Percentiles rank a stretch among this genome's conserved stretches.
Evolutionary conservation across 2,113 vertebrate species (phyloP).

Genomic region (Ibidorhyncha struthersii): DNA sequence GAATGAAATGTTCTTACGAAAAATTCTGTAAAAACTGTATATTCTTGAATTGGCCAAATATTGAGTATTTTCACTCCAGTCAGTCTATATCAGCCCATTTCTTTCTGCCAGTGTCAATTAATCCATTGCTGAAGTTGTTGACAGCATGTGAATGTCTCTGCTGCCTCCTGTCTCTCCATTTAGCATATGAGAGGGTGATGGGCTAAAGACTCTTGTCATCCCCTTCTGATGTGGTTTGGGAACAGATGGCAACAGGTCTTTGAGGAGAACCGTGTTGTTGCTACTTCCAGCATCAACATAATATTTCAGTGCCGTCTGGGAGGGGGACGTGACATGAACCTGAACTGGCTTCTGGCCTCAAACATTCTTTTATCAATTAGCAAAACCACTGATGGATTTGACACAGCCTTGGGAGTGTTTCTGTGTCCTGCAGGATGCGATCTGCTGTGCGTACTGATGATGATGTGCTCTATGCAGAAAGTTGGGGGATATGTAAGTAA

Average conservation of each 20-base stretch:
- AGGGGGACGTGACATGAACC: background rate
- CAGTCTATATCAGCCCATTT: background rate
- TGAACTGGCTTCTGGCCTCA: background rate
- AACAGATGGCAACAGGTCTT: slow-evolving; percentile 59
- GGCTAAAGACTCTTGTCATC: slow-evolving; percentile 45
- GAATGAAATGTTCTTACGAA: background rate
- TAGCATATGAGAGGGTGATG: background rate
- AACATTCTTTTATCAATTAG: slow-evolving; percentile 19
- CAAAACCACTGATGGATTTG: background rate
- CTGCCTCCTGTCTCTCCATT: slow-evolving; percentile 5
- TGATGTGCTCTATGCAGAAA: background rate
- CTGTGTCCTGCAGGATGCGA: background rate
- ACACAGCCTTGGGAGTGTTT: background rate
- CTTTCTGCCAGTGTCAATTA: slow-evolving; percentile 51
- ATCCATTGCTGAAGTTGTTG: slow-evolving; percentile 8
- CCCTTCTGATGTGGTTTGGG: slow-evolving; percentile 25
- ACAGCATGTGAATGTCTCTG: background rate
- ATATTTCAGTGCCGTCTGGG: background rate
- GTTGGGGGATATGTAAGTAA: background rate
- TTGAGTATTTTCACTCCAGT: background rate
- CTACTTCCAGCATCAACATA: background rate
- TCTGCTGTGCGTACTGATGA: background rate
- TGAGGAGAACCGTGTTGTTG: background rate
- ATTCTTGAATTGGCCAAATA: background rate
- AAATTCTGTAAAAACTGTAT: background rate